Evolutionary conservation across 1,140 invertebrate genomes (phyloP).

Genomic region (Diploscapter pachys): DNA sequence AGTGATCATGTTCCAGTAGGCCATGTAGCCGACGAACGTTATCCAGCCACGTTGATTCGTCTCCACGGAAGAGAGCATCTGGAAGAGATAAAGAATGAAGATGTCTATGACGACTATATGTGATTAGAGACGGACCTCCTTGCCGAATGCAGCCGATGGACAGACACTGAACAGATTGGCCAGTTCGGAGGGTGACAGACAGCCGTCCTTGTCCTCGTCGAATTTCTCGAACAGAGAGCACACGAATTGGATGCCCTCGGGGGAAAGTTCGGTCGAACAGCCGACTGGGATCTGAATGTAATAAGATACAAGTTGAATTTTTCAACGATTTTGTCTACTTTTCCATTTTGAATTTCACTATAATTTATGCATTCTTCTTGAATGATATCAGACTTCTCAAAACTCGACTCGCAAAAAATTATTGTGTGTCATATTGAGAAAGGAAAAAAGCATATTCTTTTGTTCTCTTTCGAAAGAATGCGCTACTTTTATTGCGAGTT

Average conservation of each 20-base stretch:
- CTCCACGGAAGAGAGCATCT: constrained; percentile 48
- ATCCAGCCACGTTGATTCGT: constrained; percentile 53
- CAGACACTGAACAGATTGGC: constrained; percentile 87
- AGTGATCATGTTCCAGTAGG: constrained; percentile 43
- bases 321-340: background rate
- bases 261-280: constrained; percentile 51
- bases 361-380: too few relatives aligned
- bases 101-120: background rate
- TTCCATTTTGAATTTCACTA: too few relatives aligned
- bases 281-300: constrained; percentile 41
- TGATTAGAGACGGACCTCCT: background rate
- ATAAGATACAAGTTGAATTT: too few relatives aligned
- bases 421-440: too few relatives aligned
- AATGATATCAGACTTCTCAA: too few relatives aligned
- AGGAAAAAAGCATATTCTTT: background rate
- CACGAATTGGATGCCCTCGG: constrained; percentile 44
- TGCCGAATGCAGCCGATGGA: constrained; percentile 62
- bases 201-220: constrained; percentile 71
- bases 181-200: constrained; percentile 81
- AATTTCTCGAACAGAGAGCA: constrained; percentile 46
- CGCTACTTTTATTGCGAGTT: background rate
- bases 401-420: too few relatives aligned
- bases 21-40: constrained; percentile 52
- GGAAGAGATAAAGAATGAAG: background rate
- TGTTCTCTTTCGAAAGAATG: background rate